These are phyloP conservation scores for Herminia tarsipennalis DNA, from an alignment of 2,888 invertebrate species.

Conservation along the genomic window DNA sequence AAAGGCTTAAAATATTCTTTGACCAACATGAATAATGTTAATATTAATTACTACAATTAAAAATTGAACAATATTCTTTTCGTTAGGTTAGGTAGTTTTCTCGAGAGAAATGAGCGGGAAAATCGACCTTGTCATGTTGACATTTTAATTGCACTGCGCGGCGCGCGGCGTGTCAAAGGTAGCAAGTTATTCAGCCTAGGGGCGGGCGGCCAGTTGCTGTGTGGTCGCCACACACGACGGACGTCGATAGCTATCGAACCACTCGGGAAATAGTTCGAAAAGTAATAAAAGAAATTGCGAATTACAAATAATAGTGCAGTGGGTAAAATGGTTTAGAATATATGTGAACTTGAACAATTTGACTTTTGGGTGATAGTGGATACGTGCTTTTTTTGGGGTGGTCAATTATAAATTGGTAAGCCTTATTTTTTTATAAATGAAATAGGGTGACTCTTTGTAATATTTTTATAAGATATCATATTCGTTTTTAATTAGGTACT, in stretches of 20 bases:
- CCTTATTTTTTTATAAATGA: too few species aligned
- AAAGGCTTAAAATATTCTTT: too few species aligned
- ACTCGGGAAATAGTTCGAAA: constrained; percentile 19
- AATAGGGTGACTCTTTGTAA: too few species aligned
- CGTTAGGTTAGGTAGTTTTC: constrained; percentile 30
- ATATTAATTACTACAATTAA: neutral
- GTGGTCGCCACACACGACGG: constrained; percentile 7
- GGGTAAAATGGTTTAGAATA: constrained; percentile 15
- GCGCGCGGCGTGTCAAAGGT: constrained; percentile 38
- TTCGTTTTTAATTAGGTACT: too few species aligned
- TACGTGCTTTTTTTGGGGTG: neutral
- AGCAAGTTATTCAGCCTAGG: constrained; percentile 34
- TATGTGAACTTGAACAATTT: constrained; percentile 11
- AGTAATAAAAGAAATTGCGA: neutral
- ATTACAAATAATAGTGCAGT: constrained; percentile 18
- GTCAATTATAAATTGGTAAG: constrained; percentile 17
- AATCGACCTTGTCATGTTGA: constrained; percentile 42
- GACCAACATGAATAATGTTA: too few species aligned
- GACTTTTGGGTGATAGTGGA: neutral
- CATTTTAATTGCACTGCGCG: constrained; percentile 37
- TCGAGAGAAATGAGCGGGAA: constrained; percentile 32
- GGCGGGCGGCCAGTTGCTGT: constrained; percentile 27
- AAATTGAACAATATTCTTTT: too few species aligned
- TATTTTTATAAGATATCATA: too few species aligned
- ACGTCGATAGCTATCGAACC: constrained; percentile 9